Evolutionary conservation across 2,888 invertebrate genomes (phyloP).

Genomic region (Epicampocera succincta): DNA sequence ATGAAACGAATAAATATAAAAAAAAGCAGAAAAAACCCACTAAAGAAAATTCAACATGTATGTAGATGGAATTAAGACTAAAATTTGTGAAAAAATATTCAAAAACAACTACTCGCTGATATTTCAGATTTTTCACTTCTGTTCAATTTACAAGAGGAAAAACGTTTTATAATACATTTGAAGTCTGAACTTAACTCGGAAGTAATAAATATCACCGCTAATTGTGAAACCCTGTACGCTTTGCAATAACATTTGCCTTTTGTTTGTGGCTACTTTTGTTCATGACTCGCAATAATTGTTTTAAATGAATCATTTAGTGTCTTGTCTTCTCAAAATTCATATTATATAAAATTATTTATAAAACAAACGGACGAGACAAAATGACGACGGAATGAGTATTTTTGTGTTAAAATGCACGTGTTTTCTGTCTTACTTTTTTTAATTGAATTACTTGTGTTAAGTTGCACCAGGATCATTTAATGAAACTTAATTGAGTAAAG

Average conservation of each 20-base stretch:
- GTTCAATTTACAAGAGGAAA: too few relatives aligned
- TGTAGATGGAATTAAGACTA: too few relatives aligned
- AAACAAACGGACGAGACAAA: conserved; percentile 27
- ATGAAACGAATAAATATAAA: not conserved
- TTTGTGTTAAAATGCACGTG: conserved; percentile 26
- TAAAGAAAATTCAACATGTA: not conserved
- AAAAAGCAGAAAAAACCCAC: not conserved
- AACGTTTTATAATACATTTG: too few relatives aligned
- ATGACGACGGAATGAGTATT: conserved; percentile 21
- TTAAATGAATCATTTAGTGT: conserved; percentile 28
- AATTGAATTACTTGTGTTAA: conserved; percentile 24
- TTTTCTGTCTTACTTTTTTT: not conserved
- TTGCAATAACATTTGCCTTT: not conserved
- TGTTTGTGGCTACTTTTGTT: not conserved
- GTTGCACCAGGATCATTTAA: not conserved
- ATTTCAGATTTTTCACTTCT: too few relatives aligned
- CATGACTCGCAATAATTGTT: conserved; percentile 24
- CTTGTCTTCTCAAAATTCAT: conserved; percentile 3
- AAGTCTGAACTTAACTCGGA: too few relatives aligned
- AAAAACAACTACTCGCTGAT: too few relatives aligned
- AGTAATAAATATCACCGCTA: too few relatives aligned
- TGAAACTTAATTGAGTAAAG: conserved; percentile 36
- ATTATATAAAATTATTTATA: conserved; percentile 31
- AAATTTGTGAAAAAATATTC: too few relatives aligned
- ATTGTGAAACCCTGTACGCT: not conserved